Conservation (phyloP, 1,140 invertebrate genomes). For the Orussus abietinus region DNA sequence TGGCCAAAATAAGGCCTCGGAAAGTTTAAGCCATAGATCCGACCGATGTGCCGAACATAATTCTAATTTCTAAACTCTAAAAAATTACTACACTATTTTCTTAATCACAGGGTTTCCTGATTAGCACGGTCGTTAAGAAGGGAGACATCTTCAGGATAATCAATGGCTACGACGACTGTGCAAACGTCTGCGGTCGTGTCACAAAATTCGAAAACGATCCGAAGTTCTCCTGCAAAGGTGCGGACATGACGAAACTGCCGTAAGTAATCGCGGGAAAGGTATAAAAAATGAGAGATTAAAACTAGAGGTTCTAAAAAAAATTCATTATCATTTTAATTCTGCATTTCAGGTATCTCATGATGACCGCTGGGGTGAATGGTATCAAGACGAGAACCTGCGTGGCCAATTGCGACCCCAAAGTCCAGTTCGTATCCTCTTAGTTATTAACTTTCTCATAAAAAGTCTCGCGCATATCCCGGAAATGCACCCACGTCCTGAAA, state of each 20-base stretch:
- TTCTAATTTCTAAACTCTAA: too few species aligned
- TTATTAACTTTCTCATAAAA: too few species aligned
- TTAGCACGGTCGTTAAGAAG: slow-evolving; percentile 52
- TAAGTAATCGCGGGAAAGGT: slow-evolving; percentile 39
- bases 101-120: slow-evolving; percentile 50
- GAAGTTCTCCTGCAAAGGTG: slow-evolving; percentile 46
- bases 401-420: slow-evolving; percentile 43
- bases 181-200: slow-evolving; percentile 62
- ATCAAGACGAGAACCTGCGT: slow-evolving; percentile 51
- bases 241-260: slow-evolving; percentile 50
- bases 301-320: slow-evolving; percentile 18
- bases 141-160: slow-evolving; percentile 60
- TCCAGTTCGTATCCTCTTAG: slow-evolving; percentile 53
- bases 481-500: too few species aligned
- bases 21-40: too few species aligned
- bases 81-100: too few species aligned
- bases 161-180: slow-evolving; percentile 67
- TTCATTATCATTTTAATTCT: slow-evolving; percentile 13
- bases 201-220: slow-evolving; percentile 38
- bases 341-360: slow-evolving; percentile 41
- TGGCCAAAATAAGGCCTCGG: too few species aligned
- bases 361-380: slow-evolving; percentile 27
- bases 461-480: too few species aligned
- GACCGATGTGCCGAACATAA: too few species aligned
- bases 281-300: slow-evolving; percentile 16